phyloP scores from a whole-genome alignment of 2,113 vertebrate species.

The Coptodon rendalli region DNA sequence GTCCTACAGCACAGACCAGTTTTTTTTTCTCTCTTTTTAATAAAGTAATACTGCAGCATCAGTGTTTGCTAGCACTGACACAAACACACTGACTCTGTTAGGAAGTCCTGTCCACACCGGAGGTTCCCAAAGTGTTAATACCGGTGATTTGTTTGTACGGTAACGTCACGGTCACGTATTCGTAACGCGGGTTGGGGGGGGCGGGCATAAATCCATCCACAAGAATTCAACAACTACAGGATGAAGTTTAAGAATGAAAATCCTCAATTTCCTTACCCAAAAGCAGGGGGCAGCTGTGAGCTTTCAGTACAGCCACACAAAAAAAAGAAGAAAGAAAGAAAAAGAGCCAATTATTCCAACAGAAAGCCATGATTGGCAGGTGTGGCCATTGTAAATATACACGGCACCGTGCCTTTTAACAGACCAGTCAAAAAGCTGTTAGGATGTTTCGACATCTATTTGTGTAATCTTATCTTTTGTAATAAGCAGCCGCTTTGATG shows the following conservation, averaged over 20 bases:
- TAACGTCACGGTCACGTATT: neutral
- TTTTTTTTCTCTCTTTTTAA: neutral
- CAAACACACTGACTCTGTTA: neutral
- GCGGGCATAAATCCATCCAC: neutral
- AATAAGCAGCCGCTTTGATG: conserved; percentile 27
- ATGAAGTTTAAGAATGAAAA: neutral
- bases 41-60: neutral
- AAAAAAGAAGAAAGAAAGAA: neutral
- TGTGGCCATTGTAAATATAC: neutral
- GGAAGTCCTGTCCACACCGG: neutral
- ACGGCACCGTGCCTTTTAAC: neutral
- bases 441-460: conserved; percentile 22
- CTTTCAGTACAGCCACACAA: neutral
- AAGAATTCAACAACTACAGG: neutral
- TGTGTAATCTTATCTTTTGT: conserved; percentile 37
- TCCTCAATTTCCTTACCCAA: neutral
- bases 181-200: neutral
- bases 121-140: neutral
- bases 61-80: conserved; percentile 12
- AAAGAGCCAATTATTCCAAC: neutral
- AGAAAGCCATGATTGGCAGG: neutral
- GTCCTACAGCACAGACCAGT: neutral
- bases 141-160: neutral
- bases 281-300: neutral
- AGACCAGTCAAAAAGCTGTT: neutral